phyloP scores from a whole-genome alignment of 2,888 invertebrate genomes.

The Icerya purchasi region DNA sequence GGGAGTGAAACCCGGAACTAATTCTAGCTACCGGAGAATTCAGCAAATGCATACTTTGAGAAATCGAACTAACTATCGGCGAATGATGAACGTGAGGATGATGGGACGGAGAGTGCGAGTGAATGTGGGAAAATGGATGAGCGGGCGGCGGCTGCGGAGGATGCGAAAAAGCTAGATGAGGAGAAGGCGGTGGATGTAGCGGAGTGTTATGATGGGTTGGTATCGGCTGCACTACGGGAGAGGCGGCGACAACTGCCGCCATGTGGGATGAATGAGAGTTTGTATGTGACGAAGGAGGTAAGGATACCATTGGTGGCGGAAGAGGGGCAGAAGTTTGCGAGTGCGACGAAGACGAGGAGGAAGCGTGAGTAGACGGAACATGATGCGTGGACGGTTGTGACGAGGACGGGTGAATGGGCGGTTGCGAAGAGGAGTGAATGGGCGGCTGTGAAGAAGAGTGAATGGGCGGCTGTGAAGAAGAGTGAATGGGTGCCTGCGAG shows the following conservation, averaged over 20 bases:
- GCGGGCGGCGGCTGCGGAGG: constrained; percentile 1
- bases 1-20: not conserved
- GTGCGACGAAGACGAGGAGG: not conserved
- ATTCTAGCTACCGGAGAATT: not conserved
- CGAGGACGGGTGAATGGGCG: not conserved
- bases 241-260: not conserved
- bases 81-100: not conserved
- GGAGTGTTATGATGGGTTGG: constrained; percentile 1
- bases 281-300: constrained; percentile 10
- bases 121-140: constrained; percentile 10
- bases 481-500: not conserved
- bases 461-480: constrained; percentile 15
- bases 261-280: constrained; percentile 9
- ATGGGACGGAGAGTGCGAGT: constrained; percentile 3
- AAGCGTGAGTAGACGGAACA: not conserved
- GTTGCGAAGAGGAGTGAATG: not conserved
- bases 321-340: not conserved
- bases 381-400: constrained; percentile 2
- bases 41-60: constrained; percentile 1
- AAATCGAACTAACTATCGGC: not conserved
- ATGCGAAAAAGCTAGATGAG: not conserved
- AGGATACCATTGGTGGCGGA: no score
- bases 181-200: constrained; percentile 1
- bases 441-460: not conserved
- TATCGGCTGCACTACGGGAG: not conserved